These are phyloP conservation scores for Drosophila subsilvestris DNA, from an alignment of 2,888 invertebrate species.

Conservation along the genomic window DNA sequence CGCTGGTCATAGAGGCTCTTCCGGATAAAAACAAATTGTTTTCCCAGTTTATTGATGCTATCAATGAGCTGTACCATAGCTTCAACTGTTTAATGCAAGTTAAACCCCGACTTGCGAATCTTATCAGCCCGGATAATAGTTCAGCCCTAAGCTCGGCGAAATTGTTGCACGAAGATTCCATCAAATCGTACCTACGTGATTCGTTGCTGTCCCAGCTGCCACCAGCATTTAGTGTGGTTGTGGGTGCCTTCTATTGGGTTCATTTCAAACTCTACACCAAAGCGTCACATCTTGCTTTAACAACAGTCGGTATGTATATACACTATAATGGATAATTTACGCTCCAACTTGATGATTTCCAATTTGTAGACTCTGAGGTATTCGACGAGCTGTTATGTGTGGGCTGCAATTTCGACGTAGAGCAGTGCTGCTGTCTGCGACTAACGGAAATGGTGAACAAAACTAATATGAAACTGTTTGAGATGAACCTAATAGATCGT, in stretches of 20 bases:
- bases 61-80: slow-evolving; percentile 76
- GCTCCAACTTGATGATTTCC: neutral
- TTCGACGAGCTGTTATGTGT: slow-evolving; percentile 86
- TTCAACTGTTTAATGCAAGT: slow-evolving; percentile 68
- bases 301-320: slow-evolving; percentile 52
- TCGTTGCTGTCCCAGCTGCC: slow-evolving; percentile 89
- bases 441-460: slow-evolving; percentile 88
- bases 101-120: slow-evolving; percentile 58
- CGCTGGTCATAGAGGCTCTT: slow-evolving; percentile 48
- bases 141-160: neutral
- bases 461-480: slow-evolving; percentile 91
- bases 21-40: slow-evolving; percentile 64
- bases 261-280: slow-evolving; percentile 89
- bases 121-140: slow-evolving; percentile 45
- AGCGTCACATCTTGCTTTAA: slow-evolving; percentile 72
- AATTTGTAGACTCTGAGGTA: slow-evolving; percentile 57
- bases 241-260: slow-evolving; percentile 90
- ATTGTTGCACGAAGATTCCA: slow-evolving; percentile 86
- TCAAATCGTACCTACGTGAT: slow-evolving; percentile 62
- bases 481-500: slow-evolving; percentile 91
- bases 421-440: slow-evolving; percentile 86
- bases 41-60: slow-evolving; percentile 78
- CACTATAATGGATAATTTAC: neutral
- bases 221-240: slow-evolving; percentile 88
- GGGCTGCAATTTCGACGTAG: slow-evolving; percentile 89